Evolutionary conservation across 2,888 invertebrate genomes (phyloP).

Genomic region (Coremacera marginata): DNA sequence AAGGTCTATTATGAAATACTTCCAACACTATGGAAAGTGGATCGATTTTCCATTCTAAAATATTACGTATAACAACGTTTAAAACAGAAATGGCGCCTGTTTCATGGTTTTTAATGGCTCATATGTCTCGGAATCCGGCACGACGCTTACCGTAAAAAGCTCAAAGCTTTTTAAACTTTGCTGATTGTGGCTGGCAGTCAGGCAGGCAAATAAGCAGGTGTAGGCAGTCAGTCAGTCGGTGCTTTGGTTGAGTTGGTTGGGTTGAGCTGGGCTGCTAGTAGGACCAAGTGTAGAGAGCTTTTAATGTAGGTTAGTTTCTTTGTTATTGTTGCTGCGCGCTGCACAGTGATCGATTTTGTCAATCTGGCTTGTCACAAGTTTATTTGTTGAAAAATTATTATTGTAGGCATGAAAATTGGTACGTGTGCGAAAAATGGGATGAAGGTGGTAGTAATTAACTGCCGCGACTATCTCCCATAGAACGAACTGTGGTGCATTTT

Average conservation of each 20-base stretch:
- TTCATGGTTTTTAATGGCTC: slow-evolving; percentile 10
- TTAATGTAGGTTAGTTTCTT: slow-evolving; percentile 35
- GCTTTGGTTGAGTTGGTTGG: too few relatives aligned
- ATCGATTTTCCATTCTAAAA: slow-evolving; percentile 19
- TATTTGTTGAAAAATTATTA: too few relatives aligned
- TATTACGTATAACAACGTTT: background rate
- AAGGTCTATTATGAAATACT: slow-evolving; percentile 19
- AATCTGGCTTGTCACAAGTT: too few relatives aligned
- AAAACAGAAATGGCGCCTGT: background rate
- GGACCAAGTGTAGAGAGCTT: slow-evolving; percentile 1
- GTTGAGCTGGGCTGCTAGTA: too few relatives aligned
- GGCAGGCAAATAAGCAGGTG: background rate
- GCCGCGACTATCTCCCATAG: too few relatives aligned
- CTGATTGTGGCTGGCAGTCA: background rate
- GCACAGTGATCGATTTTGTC: too few relatives aligned
- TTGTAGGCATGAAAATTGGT: too few relatives aligned
- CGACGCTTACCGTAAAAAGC: slow-evolving; percentile 7
- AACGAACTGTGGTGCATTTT: too few relatives aligned
- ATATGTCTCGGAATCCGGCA: background rate
- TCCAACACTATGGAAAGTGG: slow-evolving; percentile 25
- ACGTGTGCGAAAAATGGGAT: too few relatives aligned
- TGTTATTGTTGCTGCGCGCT: background rate
- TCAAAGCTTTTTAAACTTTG: background rate
- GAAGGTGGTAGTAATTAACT: too few relatives aligned
- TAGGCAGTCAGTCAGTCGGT: too few relatives aligned